phyloP scores from a whole-genome alignment of 2,113 vertebrate genomes.

The Austrofundulus limnaeus region DNA sequence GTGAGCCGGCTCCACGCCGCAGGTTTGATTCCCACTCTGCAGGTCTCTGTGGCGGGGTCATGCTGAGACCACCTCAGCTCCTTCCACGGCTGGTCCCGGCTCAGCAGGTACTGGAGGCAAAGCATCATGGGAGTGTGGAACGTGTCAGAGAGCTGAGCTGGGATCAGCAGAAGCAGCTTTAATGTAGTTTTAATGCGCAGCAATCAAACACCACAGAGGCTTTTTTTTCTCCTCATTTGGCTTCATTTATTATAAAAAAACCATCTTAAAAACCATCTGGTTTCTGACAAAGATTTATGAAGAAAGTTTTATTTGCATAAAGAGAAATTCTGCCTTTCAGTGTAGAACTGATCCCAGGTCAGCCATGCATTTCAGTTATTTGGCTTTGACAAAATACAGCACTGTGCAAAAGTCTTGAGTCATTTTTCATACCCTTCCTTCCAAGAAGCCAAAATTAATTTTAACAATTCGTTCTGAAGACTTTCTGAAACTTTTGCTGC shows the following conservation, averaged over 20 bases:
- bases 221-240: background rate
- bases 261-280: background rate
- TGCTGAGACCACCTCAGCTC: conserved; percentile 79
- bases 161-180: conserved; percentile 15
- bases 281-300: background rate
- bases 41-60: conserved; percentile 23
- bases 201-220: background rate
- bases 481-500: too few relatives aligned
- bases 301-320: background rate
- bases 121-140: conserved; percentile 56
- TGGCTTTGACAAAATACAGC: too few relatives aligned
- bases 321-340: background rate
- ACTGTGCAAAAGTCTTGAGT: background rate
- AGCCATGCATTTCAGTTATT: background rate
- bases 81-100: conserved; percentile 83
- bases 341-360: conserved; percentile 12
- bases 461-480: too few relatives aligned
- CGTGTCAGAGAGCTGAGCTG: conserved; percentile 56
- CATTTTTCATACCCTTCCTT: background rate
- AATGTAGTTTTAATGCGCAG: background rate
- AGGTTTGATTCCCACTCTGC: conserved; percentile 19
- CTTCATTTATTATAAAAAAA: background rate
- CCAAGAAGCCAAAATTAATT: background rate
- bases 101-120: conserved; percentile 87
- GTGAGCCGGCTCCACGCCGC: conserved; percentile 5